Evolutionary conservation across 2,888 invertebrate species (phyloP).

Genomic region (Chelonus formosanus): DNA sequence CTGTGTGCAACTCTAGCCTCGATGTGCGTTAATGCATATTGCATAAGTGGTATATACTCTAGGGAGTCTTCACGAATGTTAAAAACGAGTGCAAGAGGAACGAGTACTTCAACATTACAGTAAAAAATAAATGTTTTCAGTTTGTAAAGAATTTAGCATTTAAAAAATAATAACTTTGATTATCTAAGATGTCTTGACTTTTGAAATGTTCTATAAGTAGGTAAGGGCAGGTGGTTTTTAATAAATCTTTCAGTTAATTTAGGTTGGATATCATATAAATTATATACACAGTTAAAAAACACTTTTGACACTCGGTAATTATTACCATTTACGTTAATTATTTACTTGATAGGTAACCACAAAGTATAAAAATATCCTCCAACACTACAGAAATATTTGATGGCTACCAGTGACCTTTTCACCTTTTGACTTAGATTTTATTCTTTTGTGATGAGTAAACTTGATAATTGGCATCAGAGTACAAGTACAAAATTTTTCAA

Average conservation of each 20-base stretch:
- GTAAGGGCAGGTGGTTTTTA: too few species aligned
- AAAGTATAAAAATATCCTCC: not conserved
- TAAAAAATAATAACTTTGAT: too few species aligned
- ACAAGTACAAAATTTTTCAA: not conserved
- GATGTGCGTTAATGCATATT: constrained; percentile 32
- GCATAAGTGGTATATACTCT: constrained; percentile 17
- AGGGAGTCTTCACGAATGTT: constrained; percentile 12
- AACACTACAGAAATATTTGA: constrained; percentile 31
- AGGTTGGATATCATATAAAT: constrained; percentile 5
- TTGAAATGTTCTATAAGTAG: too few species aligned
- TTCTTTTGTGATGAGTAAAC: not conserved
- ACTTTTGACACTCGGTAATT: too few species aligned
- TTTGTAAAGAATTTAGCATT: not conserved
- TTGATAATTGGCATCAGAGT: not conserved
- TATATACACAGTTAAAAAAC: constrained; percentile 3
- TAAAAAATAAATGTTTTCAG: constrained; percentile 3
- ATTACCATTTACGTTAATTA: too few species aligned
- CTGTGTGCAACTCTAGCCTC: constrained; percentile 5
- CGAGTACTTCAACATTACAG: not conserved
- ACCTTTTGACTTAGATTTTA: constrained; percentile 29
- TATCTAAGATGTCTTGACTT: too few species aligned
- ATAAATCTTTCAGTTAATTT: too few species aligned
- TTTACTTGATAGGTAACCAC: not conserved
- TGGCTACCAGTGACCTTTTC: constrained; percentile 34
- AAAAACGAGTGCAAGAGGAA: constrained; percentile 8